Evolutionary conservation across 2,113 vertebrate genomes (phyloP).

Genomic region (Barbus barbus): DNA sequence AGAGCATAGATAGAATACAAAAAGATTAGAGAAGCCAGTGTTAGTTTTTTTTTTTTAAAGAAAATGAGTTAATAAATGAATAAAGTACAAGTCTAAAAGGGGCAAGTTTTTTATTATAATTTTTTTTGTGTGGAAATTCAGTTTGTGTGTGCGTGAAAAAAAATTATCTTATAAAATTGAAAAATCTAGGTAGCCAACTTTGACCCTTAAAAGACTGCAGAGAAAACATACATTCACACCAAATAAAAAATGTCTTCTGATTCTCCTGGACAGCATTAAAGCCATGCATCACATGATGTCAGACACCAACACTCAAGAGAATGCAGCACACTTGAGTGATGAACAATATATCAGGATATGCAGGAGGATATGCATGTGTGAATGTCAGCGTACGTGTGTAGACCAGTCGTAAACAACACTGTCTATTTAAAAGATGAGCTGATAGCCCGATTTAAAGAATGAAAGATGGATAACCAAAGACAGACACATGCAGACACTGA

Average conservation of each 20-base stretch:
- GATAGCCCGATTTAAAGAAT: conserved; percentile 37
- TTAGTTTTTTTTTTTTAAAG: too few species aligned
- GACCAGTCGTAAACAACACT: conserved; percentile 40
- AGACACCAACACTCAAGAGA: not conserved
- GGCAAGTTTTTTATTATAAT: too few species aligned
- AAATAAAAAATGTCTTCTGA: not conserved
- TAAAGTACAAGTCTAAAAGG: too few species aligned
- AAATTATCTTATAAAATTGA: too few species aligned
- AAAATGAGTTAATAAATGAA: too few species aligned
- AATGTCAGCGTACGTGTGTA: not conserved
- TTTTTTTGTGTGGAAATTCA: too few species aligned
- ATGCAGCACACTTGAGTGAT: conserved; percentile 8
- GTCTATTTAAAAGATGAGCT: conserved; percentile 54
- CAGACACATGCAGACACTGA: conserved; percentile 32
- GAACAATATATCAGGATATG: not conserved
- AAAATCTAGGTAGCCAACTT: too few species aligned
- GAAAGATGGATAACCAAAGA: conserved; percentile 19
- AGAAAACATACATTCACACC: too few species aligned
- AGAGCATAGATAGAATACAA: too few species aligned
- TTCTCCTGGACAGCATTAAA: not conserved
- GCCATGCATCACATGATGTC: not conserved
- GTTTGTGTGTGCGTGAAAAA: too few species aligned
- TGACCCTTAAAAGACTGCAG: too few species aligned
- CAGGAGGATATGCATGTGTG: not conserved
- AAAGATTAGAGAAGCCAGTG: too few species aligned